These are phyloP conservation scores for Cavia aperea DNA, from an alignment of 2,113 vertebrate species.

Conservation along the genomic window DNA sequence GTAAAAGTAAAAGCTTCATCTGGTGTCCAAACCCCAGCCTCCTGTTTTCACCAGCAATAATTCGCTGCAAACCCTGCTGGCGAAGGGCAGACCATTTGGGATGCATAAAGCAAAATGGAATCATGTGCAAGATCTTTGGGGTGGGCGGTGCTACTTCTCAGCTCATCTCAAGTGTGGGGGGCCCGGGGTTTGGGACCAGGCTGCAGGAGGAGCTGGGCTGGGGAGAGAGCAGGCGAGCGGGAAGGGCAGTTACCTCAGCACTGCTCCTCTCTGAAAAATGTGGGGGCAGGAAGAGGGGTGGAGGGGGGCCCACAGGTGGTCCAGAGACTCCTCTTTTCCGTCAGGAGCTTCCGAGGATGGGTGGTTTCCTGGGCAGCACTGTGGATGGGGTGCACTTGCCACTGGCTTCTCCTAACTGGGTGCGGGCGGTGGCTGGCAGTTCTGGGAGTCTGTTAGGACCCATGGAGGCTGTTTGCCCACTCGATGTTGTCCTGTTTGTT, in stretches of 20 bases:
- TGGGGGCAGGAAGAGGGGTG: neutral
- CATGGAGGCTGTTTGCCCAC: neutral
- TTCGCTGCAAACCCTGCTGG: constrained; percentile 46
- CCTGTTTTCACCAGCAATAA: constrained; percentile 64
- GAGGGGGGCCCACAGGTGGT: neutral
- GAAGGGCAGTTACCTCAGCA: neutral
- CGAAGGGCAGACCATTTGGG: constrained; percentile 59
- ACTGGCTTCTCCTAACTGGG: neutral
- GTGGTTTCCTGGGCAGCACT: constrained; percentile 21
- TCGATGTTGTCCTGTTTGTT: neutral
- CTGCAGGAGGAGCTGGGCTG: neutral
- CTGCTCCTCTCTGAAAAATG: neutral
- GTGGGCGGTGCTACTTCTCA: constrained; percentile 9
- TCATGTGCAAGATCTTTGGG: constrained; percentile 54
- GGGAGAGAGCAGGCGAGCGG: neutral
- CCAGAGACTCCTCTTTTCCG: neutral
- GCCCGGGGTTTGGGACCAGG: neutral
- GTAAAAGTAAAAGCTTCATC: constrained; percentile 67
- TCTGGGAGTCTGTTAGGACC: neutral
- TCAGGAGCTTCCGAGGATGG: neutral
- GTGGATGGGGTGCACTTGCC: constrained; percentile 35
- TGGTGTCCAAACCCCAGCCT: constrained; percentile 61
- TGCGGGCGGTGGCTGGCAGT: neutral
- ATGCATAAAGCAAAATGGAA: constrained; percentile 65
- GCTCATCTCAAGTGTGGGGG: neutral